phyloP scores from a whole-genome alignment of 2,113 vertebrate genomes.

The Zootoca vivipara region DNA sequence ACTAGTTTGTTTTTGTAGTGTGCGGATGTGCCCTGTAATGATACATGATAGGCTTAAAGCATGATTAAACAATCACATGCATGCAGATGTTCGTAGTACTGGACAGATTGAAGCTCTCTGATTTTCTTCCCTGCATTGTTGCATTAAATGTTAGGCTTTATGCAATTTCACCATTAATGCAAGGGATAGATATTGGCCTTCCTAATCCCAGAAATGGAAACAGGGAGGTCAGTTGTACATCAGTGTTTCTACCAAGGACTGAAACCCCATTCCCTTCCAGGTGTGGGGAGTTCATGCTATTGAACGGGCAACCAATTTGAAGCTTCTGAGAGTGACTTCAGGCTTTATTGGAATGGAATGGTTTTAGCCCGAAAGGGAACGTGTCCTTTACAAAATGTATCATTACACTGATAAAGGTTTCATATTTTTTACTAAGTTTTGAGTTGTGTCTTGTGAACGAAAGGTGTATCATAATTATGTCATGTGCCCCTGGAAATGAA shows the following conservation, averaged over 20 bases:
- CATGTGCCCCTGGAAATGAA: slow-evolving; percentile 56
- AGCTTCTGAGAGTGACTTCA: slow-evolving; percentile 29
- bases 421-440: slow-evolving; percentile 48
- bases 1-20: no score
- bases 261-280: neutral
- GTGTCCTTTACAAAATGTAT: slow-evolving; percentile 35
- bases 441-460: slow-evolving; percentile 42
- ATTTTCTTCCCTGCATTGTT: neutral
- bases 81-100: no score
- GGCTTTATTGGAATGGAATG: slow-evolving; percentile 11
- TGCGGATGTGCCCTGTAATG: no score
- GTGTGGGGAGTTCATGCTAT: neutral
- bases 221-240: neutral
- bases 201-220: neutral
- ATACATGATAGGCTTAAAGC: no score
- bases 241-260: neutral
- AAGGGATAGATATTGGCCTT: neutral
- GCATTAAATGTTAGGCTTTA: neutral
- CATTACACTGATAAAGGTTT: slow-evolving; percentile 38
- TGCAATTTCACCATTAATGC: neutral
- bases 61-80: no score
- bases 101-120: no score
- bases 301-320: neutral
- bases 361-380: slow-evolving; percentile 58
- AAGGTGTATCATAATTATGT: slow-evolving; percentile 45